Evolutionary conservation across 2,113 vertebrate species (phyloP).

Genomic region (Archocentrus centrarchus): DNA sequence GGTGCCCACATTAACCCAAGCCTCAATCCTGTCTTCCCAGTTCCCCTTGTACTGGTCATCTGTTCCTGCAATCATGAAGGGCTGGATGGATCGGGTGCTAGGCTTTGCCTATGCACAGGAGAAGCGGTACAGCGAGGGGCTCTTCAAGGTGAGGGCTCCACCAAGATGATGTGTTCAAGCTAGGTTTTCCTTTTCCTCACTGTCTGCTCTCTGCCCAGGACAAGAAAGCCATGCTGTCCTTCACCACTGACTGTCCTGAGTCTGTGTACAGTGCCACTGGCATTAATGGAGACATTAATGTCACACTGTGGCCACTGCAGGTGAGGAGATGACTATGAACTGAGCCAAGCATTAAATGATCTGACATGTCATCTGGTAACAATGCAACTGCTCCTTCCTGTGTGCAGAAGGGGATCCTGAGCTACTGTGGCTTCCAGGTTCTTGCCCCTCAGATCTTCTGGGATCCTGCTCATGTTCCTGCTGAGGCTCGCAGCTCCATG

Average conservation of each 20-base stretch:
- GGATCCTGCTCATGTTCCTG: constrained; percentile 57
- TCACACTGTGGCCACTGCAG: constrained; percentile 88
- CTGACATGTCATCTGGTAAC: neutral
- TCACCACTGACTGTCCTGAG: constrained; percentile 82
- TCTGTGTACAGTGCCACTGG: constrained; percentile 83
- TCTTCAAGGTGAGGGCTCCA: constrained; percentile 68
- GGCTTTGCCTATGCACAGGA: constrained; percentile 80
- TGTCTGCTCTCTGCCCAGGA: constrained; percentile 46
- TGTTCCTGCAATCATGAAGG: constrained; percentile 86
- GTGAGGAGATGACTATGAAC: constrained; percentile 43
- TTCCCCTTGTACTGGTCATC: constrained; percentile 88
- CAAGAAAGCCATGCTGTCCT: constrained; percentile 85
- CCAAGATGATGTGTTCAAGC: neutral
- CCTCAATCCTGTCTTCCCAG: constrained; percentile 51
- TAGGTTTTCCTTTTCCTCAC: neutral
- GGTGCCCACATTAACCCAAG: neutral
- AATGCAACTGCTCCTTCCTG: neutral
- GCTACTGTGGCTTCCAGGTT: constrained; percentile 88
- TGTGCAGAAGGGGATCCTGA: constrained; percentile 81
- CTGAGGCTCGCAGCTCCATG: constrained; percentile 69
- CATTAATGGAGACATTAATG: constrained; percentile 84
- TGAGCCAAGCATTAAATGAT: neutral
- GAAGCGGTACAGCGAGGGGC: constrained; percentile 74
- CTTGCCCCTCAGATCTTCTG: constrained; percentile 86
- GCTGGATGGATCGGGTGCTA: constrained; percentile 85